Percentiles rank a stretch among this genome's conserved stretches.
These are phyloP conservation scores for Mimas tiliae DNA, from an alignment of 2,888 invertebrate species.

Conservation along the genomic window DNA sequence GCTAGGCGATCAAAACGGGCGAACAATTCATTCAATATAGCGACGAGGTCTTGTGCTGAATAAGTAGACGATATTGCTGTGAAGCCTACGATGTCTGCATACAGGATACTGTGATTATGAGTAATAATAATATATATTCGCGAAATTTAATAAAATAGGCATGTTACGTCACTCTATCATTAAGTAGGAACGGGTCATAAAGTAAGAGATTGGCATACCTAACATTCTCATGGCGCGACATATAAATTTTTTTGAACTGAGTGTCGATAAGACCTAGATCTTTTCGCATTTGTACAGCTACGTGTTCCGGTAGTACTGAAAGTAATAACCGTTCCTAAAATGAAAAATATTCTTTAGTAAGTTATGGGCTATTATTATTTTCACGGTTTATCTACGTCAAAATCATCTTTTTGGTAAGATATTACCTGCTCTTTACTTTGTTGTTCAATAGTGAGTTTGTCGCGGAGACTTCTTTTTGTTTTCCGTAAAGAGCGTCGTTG, in stretches of 20 bases:
- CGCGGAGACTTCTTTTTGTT: slow-evolving; percentile 95
- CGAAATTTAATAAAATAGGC: slow-evolving; percentile 17
- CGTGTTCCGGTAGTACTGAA: slow-evolving; percentile 97
- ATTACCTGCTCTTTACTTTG: slow-evolving; percentile 95
- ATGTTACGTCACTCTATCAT: slow-evolving; percentile 13
- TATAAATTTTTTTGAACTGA: slow-evolving; percentile 98
- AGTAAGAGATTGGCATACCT: slow-evolving; percentile 85
- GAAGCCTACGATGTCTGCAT: slow-evolving; percentile 99
- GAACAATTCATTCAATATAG: slow-evolving; percentile 97
- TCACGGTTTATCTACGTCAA: neutral
- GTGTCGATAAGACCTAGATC: slow-evolving; percentile 96
- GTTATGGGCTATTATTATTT: neutral
- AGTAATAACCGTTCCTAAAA: slow-evolving; percentile 94
- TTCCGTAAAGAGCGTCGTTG: slow-evolving; percentile 95
- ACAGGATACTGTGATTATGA: slow-evolving; percentile 90
- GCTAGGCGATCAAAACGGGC: slow-evolving; percentile 97
- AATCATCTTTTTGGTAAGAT: neutral
- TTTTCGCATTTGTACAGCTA: slow-evolving; percentile 98
- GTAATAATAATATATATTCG: slow-evolving; percentile 37
- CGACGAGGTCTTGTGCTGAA: slow-evolving; percentile 97
- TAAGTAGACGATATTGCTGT: slow-evolving; percentile 98
- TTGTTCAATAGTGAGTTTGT: slow-evolving; percentile 96
- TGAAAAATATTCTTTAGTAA: slow-evolving; percentile 3
- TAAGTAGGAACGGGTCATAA: neutral
- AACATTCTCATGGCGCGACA: slow-evolving; percentile 98